A percentile compares a stretch with the other conserved stretches of the same genome.
These are phyloP conservation scores for Lasioglossum leucozonium DNA, from an alignment of 2,888 invertebrate species.

Conservation along the genomic window DNA sequence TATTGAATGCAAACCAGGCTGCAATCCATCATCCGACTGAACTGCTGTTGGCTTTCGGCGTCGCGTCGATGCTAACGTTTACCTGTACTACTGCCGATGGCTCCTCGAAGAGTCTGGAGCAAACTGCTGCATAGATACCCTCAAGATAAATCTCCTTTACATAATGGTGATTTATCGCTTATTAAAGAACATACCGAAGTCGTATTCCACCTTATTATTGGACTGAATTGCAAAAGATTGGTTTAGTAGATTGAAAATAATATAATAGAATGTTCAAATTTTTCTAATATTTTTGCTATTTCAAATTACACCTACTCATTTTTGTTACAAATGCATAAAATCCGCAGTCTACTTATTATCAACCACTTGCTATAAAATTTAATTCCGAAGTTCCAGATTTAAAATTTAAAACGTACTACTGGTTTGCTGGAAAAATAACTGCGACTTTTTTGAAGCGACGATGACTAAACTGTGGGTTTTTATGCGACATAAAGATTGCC, in stretches of 20 bases:
- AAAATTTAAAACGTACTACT: neutral
- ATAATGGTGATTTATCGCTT: neutral
- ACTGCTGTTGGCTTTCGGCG: slow-evolving; percentile 61
- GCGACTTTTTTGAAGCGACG: neutral
- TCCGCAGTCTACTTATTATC: no score
- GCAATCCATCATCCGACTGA: slow-evolving; percentile 69
- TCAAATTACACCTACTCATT: no score
- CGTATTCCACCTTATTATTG: neutral
- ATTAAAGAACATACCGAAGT: neutral
- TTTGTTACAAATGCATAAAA: no score
- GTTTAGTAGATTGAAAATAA: no score
- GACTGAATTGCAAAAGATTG: no score
- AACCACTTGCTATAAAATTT: neutral
- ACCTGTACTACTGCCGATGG: slow-evolving; percentile 28
- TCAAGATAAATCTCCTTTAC: neutral
- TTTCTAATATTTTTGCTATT: no score
- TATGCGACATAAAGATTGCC: neutral
- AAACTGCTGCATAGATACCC: neutral
- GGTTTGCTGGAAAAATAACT: no score
- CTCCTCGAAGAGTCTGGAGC: neutral
- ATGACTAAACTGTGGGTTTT: neutral
- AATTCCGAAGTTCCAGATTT: neutral
- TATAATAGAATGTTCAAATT: no score
- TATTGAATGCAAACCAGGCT: slow-evolving; percentile 73
- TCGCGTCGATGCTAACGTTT: slow-evolving; percentile 55